Evolutionary conservation across 2,797 vertebrate genomes (phyloP).

Genomic region (Mastacembelus armatus): DNA sequence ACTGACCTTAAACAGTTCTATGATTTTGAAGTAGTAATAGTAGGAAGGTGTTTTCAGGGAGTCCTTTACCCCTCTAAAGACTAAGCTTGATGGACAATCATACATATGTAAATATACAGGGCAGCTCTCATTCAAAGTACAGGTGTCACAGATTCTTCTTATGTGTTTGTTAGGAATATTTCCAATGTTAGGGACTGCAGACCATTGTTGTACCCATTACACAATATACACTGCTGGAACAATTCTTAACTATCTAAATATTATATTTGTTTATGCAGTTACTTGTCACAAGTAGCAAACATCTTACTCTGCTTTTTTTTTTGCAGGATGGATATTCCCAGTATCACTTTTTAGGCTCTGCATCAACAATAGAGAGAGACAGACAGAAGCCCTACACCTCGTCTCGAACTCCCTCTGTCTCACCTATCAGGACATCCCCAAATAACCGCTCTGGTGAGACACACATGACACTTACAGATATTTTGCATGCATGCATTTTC

Average conservation of each 20-base stretch:
- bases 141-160: background rate
- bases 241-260: too few relatives aligned
- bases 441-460: conserved; percentile 97
- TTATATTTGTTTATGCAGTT: conserved; percentile 11
- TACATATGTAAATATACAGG: background rate
- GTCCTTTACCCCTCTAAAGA: conserved; percentile 3
- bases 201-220: background rate
- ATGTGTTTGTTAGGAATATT: background rate
- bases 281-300: background rate
- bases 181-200: background rate
- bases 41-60: background rate
- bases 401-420: conserved; percentile 96
- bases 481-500: background rate
- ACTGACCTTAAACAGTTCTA: background rate
- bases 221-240: too few relatives aligned
- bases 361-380: conserved; percentile 98
- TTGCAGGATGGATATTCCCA: conserved; percentile 96
- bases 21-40: background rate
- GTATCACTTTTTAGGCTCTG: conserved; percentile 98
- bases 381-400: conserved; percentile 98
- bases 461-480: background rate
- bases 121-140: background rate
- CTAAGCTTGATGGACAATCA: background rate
- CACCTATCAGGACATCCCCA: conserved; percentile 96
- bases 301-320: conserved; percentile 42